Percentiles rank a stretch among this genome's conserved stretches.
Conservation (phyloP, 1,140 invertebrate genomes). For the Drosophila ercepeae region DNA sequence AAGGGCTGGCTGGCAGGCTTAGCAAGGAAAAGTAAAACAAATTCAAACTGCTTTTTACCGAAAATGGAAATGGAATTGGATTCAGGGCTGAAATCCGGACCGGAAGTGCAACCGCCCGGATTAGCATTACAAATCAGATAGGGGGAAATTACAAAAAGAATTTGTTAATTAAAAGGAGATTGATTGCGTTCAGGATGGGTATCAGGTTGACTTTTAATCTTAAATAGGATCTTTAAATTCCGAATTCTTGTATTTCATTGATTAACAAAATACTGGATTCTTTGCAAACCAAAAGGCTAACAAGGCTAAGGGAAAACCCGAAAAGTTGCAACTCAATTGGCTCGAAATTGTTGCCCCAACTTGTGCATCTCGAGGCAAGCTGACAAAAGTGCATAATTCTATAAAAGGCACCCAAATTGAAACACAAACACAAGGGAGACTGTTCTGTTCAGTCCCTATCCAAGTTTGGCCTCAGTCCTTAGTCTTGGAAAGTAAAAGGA, state of each 20-base stretch:
- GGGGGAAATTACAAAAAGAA: slow-evolving; percentile 28
- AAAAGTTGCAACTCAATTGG: slow-evolving; percentile 45
- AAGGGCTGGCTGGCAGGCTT: not conserved
- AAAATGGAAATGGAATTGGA: slow-evolving; percentile 37
- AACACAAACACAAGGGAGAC: slow-evolving; percentile 64
- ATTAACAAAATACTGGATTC: not conserved
- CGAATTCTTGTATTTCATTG: not conserved
- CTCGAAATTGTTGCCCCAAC: slow-evolving; percentile 33
- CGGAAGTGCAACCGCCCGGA: slow-evolving; percentile 27
- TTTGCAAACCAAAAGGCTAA: not conserved
- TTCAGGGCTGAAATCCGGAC: slow-evolving; percentile 20
- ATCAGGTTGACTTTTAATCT: no score
- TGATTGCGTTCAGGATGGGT: slow-evolving; percentile 1
- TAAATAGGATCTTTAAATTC: not conserved
- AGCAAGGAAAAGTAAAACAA: slow-evolving; percentile 34
- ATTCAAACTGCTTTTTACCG: slow-evolving; percentile 42
- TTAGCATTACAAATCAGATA: slow-evolving; percentile 42
- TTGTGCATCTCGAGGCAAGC: slow-evolving; percentile 35
- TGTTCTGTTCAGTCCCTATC: not conserved
- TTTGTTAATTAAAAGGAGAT: slow-evolving; percentile 35
- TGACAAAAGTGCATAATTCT: slow-evolving; percentile 78
- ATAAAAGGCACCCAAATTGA: slow-evolving; percentile 78
- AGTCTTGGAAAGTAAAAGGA: slow-evolving; percentile 36
- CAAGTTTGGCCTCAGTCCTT: no score
- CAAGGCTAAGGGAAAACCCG: not conserved